Base-by-base conservation (phyloP, 2,888 invertebrate genomes). In the Drosophila nr. perissopoda region DNA sequence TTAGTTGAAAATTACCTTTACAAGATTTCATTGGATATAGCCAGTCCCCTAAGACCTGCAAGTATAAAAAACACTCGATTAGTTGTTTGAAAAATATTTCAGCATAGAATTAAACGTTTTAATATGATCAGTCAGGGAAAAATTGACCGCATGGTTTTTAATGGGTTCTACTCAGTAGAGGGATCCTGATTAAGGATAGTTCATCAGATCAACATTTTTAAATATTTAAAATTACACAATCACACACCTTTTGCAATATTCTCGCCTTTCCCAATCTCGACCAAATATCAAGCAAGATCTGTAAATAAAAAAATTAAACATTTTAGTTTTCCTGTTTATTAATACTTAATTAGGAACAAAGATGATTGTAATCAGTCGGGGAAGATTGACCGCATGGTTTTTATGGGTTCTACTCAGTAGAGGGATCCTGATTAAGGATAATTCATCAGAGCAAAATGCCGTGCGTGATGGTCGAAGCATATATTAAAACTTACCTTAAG, bases 81-180 rank as follows among this genome's bases (percentile, higher is more conserved):
- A 56, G 18, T 36, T 34, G 2, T 27, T 46, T 68, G 49, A 36
- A 25, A 8, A 25, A 2, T 11, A 38, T 10, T 27, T 3, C 1
- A 42, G 10, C 5, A 25, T 13, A 5, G 2, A n/a, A 21, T 0
- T 7, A 29, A 27, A 25, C 10, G 0, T 8, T 27, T 40, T 10
- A 11, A 11, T 27, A 42, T 31, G 6, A 36, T 84, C 85, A 83
- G 82, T 53, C 83, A 59, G 82, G 79, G 84, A 82, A 74, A 74
- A n/a, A 53, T 76, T 76, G 70, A 82, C 81, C 69, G 82, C 87
- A 88, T 53, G 89, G 82, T 88, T 88, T 78, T 78, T 82, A 49
- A 64, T 74, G 81, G 85, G 85, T 88, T 88, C 87, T 71, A 80
- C 84, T 88, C 88, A 89, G 89, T 65, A 88, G 85, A 88, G 87